Base-by-base conservation (phyloP, 2,888 invertebrate genomes). In the Bombylius discolor region DNA sequence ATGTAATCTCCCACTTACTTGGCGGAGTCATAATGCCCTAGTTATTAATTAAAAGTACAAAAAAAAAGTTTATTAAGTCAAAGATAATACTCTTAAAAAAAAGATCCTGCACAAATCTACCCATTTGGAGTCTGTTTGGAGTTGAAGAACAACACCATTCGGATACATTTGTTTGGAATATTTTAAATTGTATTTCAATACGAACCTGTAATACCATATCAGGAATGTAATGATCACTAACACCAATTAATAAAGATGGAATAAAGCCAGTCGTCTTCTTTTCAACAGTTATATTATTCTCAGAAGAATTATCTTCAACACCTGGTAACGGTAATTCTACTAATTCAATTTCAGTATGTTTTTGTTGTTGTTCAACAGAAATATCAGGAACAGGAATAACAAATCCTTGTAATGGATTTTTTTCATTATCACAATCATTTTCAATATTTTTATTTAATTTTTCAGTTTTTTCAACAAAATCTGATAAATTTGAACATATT, bases 121-220 rank as follows among this genome's bases (percentile, higher is more conserved):
- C 23, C 23, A 23, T 23, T 23, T 23, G 23, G 3, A 23, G 23
- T 23, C 1, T 23, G 23, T 23, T 23, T 23, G 3, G 3, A 23
- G 23, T 23, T 23, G 23, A 23, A 23, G 23, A 3, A 23, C 23
- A 23, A 23, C 23, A 23, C 23, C 23, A 23, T 23, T 23, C 23
- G 23, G 23, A 23, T 23, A 23, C 23, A 23, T 23, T 23, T 23
- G 23, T 3, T 23, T 23, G 23, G 23, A 23, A 23, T 23, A 23
- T 23, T 23, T 2, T 23, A 23, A 23, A 23, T 23, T 23, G 23
- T 23, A 23, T 23, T 23, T 23, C 23, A 13, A 44, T 13, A 44
- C 58, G 58, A 75, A 81, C 85, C 77, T 89, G 89, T 65, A 89
- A 76, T 60, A 87, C 81, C 79, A 88, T 81, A 76, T 85, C 84